Percentiles rank a stretch among this genome's conserved stretches.
Conservation (phyloP, 2,797 vertebrate genomes). For the Emys orbicularis region DNA sequence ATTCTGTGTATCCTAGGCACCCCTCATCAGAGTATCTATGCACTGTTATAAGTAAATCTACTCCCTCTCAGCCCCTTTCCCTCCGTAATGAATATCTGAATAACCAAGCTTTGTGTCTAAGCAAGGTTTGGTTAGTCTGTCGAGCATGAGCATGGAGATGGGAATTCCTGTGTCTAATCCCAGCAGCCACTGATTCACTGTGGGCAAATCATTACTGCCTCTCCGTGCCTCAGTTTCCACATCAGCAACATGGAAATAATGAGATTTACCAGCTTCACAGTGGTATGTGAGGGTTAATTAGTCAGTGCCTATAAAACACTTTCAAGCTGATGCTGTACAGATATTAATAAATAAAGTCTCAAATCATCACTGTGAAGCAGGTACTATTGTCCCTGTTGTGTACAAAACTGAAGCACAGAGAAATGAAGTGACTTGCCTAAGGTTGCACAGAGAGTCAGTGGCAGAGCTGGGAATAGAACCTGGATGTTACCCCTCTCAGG, state of each 20-base stretch:
- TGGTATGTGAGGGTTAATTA: neutral
- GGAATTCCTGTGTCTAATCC: neutral
- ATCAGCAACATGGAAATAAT: neutral
- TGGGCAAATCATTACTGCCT: neutral
- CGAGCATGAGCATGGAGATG: neutral
- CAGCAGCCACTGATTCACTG: neutral
- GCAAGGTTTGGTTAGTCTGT: conserved; percentile 3
- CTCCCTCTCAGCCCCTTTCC: neutral
- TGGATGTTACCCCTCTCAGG: neutral
- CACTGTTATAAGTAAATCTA: neutral
- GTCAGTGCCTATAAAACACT: neutral
- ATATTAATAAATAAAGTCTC: neutral
- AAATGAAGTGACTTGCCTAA: neutral
- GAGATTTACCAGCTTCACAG: neutral
- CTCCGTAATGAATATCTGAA: neutral
- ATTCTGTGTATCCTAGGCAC: neutral
- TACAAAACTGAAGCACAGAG: neutral
- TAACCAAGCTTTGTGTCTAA: neutral
- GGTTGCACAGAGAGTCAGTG: neutral
- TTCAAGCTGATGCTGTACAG: neutral
- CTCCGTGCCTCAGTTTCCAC: neutral
- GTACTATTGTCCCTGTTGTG: neutral
- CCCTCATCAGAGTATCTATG: neutral
- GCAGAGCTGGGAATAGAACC: neutral
- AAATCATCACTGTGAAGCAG: neutral